Conservation (phyloP, 64 coral and sea anemone species). For the Catalaphyllia jardinei region DNA sequence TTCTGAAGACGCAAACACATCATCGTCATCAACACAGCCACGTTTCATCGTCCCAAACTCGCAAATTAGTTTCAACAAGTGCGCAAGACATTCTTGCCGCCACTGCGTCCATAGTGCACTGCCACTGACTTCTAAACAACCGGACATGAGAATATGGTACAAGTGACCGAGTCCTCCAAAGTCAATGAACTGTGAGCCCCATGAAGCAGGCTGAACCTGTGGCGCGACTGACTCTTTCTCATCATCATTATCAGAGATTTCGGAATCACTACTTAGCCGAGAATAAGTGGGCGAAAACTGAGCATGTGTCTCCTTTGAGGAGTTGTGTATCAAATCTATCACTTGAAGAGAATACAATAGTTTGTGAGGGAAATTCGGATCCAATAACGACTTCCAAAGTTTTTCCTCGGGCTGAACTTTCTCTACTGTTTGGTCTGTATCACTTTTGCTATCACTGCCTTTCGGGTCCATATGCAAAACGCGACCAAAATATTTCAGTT, state of each 20-base stretch:
- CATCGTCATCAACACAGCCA: constrained; percentile 69
- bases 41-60: constrained; percentile 97
- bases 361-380: constrained; percentile 82
- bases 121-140: constrained; percentile 58
- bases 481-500: constrained; percentile 81
- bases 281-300: constrained; percentile 56
- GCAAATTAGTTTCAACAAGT: constrained; percentile 85
- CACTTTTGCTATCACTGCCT: neutral
- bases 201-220: neutral
- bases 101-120: constrained; percentile 83
- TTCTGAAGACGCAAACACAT: constrained; percentile 79
- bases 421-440: neutral
- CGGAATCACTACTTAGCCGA: constrained; percentile 85
- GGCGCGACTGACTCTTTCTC: constrained; percentile 42
- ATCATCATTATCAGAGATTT: constrained; percentile 73
- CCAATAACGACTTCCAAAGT: constrained; percentile 69
- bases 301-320: constrained; percentile 58
- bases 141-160: constrained; percentile 78
- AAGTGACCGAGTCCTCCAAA: constrained; percentile 79
- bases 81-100: constrained; percentile 93
- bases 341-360: constrained; percentile 92
- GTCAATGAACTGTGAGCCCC: constrained; percentile 88
- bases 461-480: neutral
- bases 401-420: constrained; percentile 10
- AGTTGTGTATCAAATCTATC: constrained; percentile 77